These are phyloP conservation scores for Falco columbarius DNA, from an alignment of 2,797 vertebrate species.

Conservation along the genomic window DNA sequence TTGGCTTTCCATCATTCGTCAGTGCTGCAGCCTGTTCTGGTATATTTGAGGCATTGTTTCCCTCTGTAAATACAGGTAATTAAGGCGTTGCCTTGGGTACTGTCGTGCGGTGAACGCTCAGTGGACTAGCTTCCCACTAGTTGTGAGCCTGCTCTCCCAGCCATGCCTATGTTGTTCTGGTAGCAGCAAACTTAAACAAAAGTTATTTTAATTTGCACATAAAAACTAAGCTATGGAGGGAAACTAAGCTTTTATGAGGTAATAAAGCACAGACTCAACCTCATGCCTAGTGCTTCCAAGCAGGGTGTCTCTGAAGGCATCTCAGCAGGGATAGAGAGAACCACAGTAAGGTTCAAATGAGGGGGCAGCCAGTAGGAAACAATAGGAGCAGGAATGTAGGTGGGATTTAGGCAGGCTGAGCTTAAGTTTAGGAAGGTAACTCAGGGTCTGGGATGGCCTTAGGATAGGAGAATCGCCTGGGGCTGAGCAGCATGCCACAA, in stretches of 20 bases:
- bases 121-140: not conserved
- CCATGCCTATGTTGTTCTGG: not conserved
- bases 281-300: conserved; percentile 7
- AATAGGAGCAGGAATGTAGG: not conserved
- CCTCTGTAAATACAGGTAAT: not conserved
- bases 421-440: not conserved
- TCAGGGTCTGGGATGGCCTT: not conserved
- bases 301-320: conserved; percentile 18
- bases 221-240: conserved; percentile 7
- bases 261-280: not conserved
- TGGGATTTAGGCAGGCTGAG: not conserved
- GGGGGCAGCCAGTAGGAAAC: not conserved
- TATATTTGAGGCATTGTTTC: not conserved
- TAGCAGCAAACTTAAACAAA: conserved; percentile 13
- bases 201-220: not conserved
- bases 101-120: rapidly evolving
- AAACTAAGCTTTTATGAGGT: not conserved
- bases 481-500: not conserved
- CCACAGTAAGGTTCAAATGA: not conserved
- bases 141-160: not conserved
- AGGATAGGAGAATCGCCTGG: not conserved
- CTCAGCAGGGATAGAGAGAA: not conserved
- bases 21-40: not conserved
- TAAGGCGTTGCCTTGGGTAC: not conserved
- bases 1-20: not conserved